A percentile compares a stretch with the other conserved stretches of the same genome.
Evolutionary conservation across 2,113 vertebrate species (phyloP).

Genomic region (Paradoxurus hermaphroditus): DNA sequence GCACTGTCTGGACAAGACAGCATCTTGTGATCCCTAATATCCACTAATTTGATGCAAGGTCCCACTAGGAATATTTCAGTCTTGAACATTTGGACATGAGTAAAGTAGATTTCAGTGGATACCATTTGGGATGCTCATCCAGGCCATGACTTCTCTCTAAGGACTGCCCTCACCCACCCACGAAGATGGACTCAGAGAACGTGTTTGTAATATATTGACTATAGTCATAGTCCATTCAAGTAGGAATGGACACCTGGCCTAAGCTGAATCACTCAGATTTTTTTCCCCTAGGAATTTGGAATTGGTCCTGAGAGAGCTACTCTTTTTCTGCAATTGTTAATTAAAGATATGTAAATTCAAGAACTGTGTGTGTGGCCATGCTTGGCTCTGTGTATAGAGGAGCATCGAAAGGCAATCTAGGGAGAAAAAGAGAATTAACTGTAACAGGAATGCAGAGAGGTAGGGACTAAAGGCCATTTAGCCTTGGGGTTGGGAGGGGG

Average conservation of each 20-base stretch:
- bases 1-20: not conserved
- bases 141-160: not conserved
- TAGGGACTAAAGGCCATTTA: not conserved
- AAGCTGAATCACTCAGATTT: not conserved
- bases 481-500: not conserved
- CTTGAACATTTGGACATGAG: not conserved
- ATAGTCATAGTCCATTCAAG: not conserved
- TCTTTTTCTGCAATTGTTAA: slow-evolving; percentile 17
- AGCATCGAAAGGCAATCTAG: not conserved
- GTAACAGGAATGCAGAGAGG: not conserved
- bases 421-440: slow-evolving; percentile 25
- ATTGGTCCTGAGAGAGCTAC: slow-evolving; percentile 10
- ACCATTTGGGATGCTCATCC: not conserved
- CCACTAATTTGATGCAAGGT: not conserved
- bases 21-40: not conserved
- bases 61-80: not conserved
- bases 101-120: not conserved
- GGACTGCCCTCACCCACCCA: not conserved
- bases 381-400: not conserved
- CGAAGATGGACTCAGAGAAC: not conserved
- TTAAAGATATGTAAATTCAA: slow-evolving; percentile 42
- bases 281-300: slow-evolving; percentile 22
- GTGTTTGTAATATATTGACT: not conserved
- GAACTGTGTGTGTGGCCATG: not conserved
- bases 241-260: not conserved